Evolutionary conservation across 2,113 vertebrate genomes (phyloP), one percentile per base, ranked within the genome.

Genomic region (Poeciliopsis occidentalis): DNA sequence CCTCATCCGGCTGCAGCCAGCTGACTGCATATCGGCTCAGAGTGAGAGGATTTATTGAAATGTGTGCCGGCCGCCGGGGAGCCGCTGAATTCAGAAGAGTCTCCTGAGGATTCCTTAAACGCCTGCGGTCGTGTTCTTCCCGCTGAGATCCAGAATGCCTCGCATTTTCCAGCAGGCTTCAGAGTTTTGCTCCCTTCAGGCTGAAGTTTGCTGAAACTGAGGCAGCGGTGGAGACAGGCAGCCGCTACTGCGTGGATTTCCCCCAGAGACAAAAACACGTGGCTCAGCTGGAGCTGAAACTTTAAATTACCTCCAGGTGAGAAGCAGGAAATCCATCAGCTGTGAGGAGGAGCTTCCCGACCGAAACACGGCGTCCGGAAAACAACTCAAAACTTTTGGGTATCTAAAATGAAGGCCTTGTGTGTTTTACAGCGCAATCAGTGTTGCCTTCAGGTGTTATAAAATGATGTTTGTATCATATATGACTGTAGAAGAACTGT

Each of bases 1-100:
- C 76, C 74, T 82, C 61, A 72, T 71, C 79, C 67, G 34, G 34
- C 75, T 77, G 66, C 76, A 81, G 79, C 81, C 82, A 68, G 57
- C 79, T 19, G 17, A 79, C 64, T 81, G 89, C 84, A 79, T 77
- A 79, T 87, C 67, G 66, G 77, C 75, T 78, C 70, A 61, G 67
- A 80, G 70, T 83, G 83, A 37, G 60, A 64, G 79, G 71, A 71
- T 71, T 83, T 85, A 90, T 90, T 86, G 71, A 84, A 88, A 85
- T 75, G 66, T 68, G 62, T 6, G 29, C 1, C 8, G 76, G 70
- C 78, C 51, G 63, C 78, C 79, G 66, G 72, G 68, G 61, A 80
- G 85, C 71, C 54, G 66, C 68, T 82, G 87, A 85, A 91, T 90
- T 78, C 81, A 88, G 78, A 65, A 68, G 74, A 67, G 13, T 85